These are phyloP conservation scores for Rhadinocentrus ornatus DNA, from an alignment of 2,797 vertebrate species.

Conservation along the genomic window DNA sequence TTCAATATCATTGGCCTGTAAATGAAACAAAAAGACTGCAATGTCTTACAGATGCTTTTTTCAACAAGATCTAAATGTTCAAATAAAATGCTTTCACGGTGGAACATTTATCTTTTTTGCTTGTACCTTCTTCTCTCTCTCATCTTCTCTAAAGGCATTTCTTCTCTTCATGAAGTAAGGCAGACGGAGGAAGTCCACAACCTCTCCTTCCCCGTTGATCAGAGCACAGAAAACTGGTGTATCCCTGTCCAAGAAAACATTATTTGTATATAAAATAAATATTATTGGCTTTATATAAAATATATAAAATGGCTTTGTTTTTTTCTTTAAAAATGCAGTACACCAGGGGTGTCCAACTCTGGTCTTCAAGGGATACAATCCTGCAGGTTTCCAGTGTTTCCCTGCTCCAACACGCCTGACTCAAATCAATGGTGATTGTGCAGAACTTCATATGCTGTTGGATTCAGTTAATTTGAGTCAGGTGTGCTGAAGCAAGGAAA, in stretches of 20 bases:
- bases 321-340: not conserved
- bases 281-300: no score
- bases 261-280: not conserved
- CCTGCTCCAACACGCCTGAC: no score
- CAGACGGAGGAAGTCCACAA: slow-evolving; percentile 95
- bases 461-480: no score
- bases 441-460: no score
- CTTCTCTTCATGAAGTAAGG: slow-evolving; percentile 97
- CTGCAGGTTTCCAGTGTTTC: no score
- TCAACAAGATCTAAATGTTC: not conserved
- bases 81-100: not conserved
- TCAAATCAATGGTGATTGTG: no score
- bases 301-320: not conserved
- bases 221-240: slow-evolving; percentile 97
- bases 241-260: slow-evolving; percentile 82
- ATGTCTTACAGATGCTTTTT: not conserved
- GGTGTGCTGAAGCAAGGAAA: no score
- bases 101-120: not conserved
- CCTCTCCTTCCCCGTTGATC: slow-evolving; percentile 97
- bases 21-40: slow-evolving; percentile 31
- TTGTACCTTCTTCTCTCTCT: slow-evolving; percentile 94
- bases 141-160: slow-evolving; percentile 96
- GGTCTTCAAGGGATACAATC: no score
- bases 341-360: no score
- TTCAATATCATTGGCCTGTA: slow-evolving; percentile 89